These are phyloP conservation scores for Cercocebus atys DNA, from an alignment of 2,113 vertebrate genomes.

Conservation along the genomic window DNA sequence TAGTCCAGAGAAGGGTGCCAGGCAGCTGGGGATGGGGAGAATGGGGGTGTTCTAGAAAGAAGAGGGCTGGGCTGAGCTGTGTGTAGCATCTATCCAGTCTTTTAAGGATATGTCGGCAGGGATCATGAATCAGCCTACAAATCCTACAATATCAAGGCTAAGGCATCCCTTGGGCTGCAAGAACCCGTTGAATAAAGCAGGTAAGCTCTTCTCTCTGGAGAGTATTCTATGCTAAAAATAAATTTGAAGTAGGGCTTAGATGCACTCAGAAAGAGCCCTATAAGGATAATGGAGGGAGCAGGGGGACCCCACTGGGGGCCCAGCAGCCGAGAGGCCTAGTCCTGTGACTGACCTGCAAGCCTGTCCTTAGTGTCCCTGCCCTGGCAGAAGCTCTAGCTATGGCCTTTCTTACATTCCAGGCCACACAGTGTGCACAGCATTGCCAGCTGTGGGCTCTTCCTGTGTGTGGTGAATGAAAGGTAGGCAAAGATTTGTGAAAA, in stretches of 20 bases:
- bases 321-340: background rate
- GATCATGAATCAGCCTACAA: background rate
- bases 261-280: too few relatives aligned
- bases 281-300: too few relatives aligned
- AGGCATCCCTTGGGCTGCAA: too few relatives aligned
- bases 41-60: background rate
- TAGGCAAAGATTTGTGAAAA: background rate
- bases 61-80: background rate
- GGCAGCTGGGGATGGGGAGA: background rate
- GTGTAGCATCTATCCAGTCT: background rate
- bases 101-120: background rate
- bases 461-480: background rate
- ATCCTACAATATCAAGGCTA: fast-evolving
- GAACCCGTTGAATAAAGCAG: background rate
- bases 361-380: fast-evolving
- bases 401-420: background rate
- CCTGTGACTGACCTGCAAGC: too few relatives aligned
- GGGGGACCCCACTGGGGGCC: background rate
- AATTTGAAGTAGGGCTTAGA: background rate
- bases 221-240: background rate
- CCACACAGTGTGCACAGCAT: background rate
- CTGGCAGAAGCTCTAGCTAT: background rate
- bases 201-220: background rate
- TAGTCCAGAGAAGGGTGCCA: background rate
- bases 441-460: background rate